Evolutionary conservation across 92 coral and sea anemone genomes (phyloP).

Genomic region (Parazoanthus swiftii): DNA sequence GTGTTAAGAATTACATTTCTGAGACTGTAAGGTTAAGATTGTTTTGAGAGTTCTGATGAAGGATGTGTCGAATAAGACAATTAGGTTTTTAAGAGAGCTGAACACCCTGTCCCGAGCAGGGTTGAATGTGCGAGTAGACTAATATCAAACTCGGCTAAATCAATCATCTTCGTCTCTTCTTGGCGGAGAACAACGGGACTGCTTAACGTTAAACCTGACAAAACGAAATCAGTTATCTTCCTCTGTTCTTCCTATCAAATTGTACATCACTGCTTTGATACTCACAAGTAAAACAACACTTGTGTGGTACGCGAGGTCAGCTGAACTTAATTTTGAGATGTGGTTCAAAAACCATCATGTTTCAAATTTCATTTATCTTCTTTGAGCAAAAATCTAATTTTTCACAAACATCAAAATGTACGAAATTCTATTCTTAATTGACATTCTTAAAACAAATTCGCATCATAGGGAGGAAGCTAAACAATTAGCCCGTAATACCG

Average conservation of each 20-base stretch:
- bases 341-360: conserved; percentile 5
- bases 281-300: conserved; percentile 14
- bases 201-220: conserved; percentile 1
- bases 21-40: conserved; percentile 38
- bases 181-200: conserved; percentile 1
- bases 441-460: conserved; percentile 70
- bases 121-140: conserved; percentile 22
- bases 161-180: not conserved
- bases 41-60: conserved; percentile 43
- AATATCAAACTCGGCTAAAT: not conserved
- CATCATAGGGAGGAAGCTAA: conserved; percentile 66
- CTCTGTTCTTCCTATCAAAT: not conserved
- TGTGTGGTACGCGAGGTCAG: not conserved
- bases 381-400: conserved; percentile 14
- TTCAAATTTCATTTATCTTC: conserved; percentile 34
- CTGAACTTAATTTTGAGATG: not conserved
- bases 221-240: conserved; percentile 5
- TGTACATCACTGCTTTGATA: conserved; percentile 3
- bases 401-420: conserved; percentile 52
- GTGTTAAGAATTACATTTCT: conserved; percentile 10
- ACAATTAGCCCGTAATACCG: conserved; percentile 69
- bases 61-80: conserved; percentile 38
- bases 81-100: conserved; percentile 40
- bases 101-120: conserved; percentile 11
- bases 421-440: conserved; percentile 54